phyloP scores from a whole-genome alignment of 2,113 vertebrate species.

The Diglossa brunneiventris region DNA sequence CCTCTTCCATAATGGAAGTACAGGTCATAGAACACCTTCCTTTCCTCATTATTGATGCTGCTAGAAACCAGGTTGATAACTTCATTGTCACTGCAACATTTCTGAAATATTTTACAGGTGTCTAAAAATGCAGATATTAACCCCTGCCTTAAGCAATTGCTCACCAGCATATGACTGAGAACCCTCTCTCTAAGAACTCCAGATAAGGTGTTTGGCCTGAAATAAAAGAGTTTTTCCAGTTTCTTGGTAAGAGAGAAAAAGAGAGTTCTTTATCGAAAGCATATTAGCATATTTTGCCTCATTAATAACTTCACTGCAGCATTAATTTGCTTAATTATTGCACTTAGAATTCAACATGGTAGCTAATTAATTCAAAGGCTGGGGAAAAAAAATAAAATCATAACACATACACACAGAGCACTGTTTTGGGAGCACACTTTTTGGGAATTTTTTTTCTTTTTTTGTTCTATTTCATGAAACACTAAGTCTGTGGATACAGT shows the following conservation, averaged over 20 bases:
- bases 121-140: constrained; percentile 69
- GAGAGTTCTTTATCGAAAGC: constrained; percentile 76
- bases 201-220: constrained; percentile 72
- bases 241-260: constrained; percentile 70
- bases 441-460: background rate
- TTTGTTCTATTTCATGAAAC: background rate
- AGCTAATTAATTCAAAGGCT: constrained; percentile 77
- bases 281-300: constrained; percentile 84
- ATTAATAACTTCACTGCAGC: constrained; percentile 81
- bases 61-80: constrained; percentile 18
- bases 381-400: constrained; percentile 44
- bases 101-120: constrained; percentile 25
- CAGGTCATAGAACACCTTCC: constrained; percentile 27
- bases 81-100: background rate
- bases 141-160: constrained; percentile 63
- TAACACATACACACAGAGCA: constrained; percentile 38
- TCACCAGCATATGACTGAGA: constrained; percentile 31
- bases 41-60: background rate
- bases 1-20: background rate
- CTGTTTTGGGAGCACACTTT: background rate
- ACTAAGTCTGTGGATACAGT: constrained; percentile 10
- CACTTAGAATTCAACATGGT: constrained; percentile 79
- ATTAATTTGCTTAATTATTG: constrained; percentile 84
- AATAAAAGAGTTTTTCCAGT: constrained; percentile 77
- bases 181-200: constrained; percentile 68